phyloP scores from a whole-genome alignment of 2,113 vertebrate species.

The Mionectes macconnelli region DNA sequence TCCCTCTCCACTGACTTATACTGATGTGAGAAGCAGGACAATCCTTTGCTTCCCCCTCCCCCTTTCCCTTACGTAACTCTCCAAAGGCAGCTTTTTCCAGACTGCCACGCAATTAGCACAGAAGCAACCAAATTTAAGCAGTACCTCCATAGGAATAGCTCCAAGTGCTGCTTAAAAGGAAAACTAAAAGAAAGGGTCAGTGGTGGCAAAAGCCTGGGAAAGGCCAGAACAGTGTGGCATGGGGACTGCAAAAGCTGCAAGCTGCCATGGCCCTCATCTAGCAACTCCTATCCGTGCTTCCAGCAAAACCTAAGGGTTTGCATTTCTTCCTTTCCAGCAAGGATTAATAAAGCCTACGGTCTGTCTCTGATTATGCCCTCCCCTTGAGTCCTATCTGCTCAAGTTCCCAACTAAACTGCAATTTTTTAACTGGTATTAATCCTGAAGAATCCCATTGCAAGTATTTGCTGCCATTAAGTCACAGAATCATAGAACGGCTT shows the following conservation, averaged over 20 bases:
- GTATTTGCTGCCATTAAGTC: background rate
- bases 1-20: background rate
- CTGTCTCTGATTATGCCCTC: background rate
- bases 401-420: background rate
- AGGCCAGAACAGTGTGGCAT: accelerated
- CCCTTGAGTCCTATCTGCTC: background rate
- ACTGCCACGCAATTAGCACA: conserved; percentile 28
- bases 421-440: background rate
- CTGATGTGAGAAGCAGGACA: conserved; percentile 21
- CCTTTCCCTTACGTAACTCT: background rate
- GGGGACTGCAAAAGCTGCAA: background rate
- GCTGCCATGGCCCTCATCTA: accelerated
- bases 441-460: background rate
- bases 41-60: background rate
- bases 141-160: background rate
- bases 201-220: background rate
- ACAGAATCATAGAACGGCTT: background rate
- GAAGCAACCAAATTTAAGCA: background rate
- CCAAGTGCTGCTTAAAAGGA: background rate
- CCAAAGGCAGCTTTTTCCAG: background rate
- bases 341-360: background rate
- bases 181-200: background rate
- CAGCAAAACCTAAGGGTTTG: background rate
- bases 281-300: accelerated
- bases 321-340: background rate